Evolutionary conservation across 1,140 invertebrate genomes (phyloP).

Genomic region (Cyrtorhinus lividipennis): DNA sequence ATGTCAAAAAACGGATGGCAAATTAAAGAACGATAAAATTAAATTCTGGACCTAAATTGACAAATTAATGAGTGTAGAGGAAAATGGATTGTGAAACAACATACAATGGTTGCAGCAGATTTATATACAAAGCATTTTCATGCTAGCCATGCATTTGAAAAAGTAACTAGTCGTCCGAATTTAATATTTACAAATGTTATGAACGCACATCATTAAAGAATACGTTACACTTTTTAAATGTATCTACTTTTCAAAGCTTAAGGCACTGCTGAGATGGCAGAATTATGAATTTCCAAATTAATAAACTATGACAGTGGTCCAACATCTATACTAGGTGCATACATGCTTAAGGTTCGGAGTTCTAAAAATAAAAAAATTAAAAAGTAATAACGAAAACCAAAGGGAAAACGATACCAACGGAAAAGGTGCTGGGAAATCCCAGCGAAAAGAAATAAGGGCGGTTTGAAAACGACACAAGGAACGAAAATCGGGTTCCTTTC

Average conservation of each 20-base stretch:
- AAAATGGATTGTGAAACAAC: too few relatives aligned
- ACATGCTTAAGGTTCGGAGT: slow-evolving; percentile 20
- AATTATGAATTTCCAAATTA: slow-evolving; percentile 22
- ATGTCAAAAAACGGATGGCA: too few relatives aligned
- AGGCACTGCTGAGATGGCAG: slow-evolving; percentile 27
- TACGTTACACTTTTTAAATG: too few relatives aligned
- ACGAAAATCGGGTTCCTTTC: slow-evolving; percentile 15
- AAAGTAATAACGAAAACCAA: slow-evolving; percentile 14
- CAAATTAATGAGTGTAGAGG: too few relatives aligned
- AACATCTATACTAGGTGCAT: slow-evolving; percentile 24
- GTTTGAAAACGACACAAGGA: slow-evolving; percentile 16
- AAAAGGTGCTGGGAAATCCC: slow-evolving; percentile 1
- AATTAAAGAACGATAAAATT: too few relatives aligned
- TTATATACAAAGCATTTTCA: too few relatives aligned
- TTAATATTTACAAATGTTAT: too few relatives aligned
- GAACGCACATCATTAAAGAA: too few relatives aligned
- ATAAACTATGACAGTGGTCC: slow-evolving; percentile 21
- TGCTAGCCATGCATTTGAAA: too few relatives aligned
- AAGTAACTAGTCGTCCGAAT: too few relatives aligned
- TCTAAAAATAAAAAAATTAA: slow-evolving; percentile 21
- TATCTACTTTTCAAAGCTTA: slow-evolving; percentile 26
- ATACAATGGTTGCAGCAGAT: too few relatives aligned
- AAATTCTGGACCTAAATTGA: too few relatives aligned
- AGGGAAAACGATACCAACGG: slow-evolving; percentile 15
- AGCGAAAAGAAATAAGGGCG: slow-evolving; percentile 6